Conservation (phyloP, 2,797 vertebrate genomes). For the Phataginus tetradactyla region DNA sequence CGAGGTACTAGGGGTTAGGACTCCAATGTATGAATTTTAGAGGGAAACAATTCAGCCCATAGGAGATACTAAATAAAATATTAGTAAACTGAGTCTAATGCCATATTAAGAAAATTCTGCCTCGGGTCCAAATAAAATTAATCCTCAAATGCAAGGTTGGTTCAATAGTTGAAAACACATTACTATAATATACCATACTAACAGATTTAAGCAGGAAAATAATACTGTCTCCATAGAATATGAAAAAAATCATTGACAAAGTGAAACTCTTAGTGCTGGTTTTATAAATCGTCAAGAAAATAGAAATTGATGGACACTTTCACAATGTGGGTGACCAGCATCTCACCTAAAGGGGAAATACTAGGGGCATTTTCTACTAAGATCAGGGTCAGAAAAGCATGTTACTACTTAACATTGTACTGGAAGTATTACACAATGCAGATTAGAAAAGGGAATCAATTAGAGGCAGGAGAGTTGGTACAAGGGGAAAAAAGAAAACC, state of each 20-base stretch:
- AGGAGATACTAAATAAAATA: not conserved
- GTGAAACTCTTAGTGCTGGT: not conserved
- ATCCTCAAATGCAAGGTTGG: not conserved
- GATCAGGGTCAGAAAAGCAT: not conserved
- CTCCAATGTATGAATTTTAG: not conserved
- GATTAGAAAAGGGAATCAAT: not conserved
- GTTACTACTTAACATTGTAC: not conserved
- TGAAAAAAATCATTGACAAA: not conserved
- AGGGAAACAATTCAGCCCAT: not conserved
- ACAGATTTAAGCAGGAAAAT: not conserved
- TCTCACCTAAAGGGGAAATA: not conserved
- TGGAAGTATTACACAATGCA: not conserved
- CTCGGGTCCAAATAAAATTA: not conserved
- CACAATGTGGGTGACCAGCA: not conserved
- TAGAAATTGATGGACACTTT: not conserved
- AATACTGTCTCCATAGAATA: too few species aligned
- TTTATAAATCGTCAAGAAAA: not conserved
- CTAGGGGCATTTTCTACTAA: not conserved
- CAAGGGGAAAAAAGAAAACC: not conserved
- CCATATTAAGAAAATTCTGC: not conserved
- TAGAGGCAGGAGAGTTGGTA: not conserved
- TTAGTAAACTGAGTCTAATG: not conserved
- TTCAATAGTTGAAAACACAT: not conserved
- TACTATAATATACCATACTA: not conserved
- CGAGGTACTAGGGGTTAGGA: not conserved